A percentile compares a stretch with the other conserved stretches of the same genome.
phyloP scores from a whole-genome alignment of 2,113 vertebrate species.

The Gracilinanus agilis region DNA sequence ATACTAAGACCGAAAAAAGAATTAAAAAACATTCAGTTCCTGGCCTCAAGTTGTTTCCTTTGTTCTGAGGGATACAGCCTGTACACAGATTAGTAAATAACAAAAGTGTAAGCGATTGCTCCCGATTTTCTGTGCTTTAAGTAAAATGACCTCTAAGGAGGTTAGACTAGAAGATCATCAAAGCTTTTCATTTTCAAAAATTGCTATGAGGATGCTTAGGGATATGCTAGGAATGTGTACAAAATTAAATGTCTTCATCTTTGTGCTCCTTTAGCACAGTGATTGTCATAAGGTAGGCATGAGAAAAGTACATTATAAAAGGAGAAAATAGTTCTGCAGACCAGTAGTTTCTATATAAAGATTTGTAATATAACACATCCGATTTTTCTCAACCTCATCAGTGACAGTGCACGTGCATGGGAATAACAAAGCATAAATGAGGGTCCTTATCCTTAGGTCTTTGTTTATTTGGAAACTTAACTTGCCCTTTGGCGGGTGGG shows the following conservation, averaged over 20 bases:
- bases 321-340: neutral
- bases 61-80: neutral
- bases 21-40: neutral
- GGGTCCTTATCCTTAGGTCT: neutral
- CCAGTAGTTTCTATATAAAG: constrained; percentile 6
- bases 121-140: neutral
- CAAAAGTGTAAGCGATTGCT: neutral
- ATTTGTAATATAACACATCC: neutral
- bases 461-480: neutral
- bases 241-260: constrained; percentile 15
- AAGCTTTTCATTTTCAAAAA: neutral
- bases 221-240: neutral
- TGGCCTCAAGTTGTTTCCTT: neutral
- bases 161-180: neutral
- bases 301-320: constrained; percentile 36
- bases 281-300: neutral
- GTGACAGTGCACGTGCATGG: neutral
- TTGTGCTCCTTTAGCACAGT: constrained; percentile 18
- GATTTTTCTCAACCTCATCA: neutral
- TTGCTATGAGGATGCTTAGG: neutral
- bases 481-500: neutral
- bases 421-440: neutral
- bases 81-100: neutral
- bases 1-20: neutral
- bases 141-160: neutral